Evolutionary conservation across 2,888 invertebrate genomes (phyloP), one percentile per base, ranked within the genome.

Genomic region (Drosophila melanosoma): DNA sequence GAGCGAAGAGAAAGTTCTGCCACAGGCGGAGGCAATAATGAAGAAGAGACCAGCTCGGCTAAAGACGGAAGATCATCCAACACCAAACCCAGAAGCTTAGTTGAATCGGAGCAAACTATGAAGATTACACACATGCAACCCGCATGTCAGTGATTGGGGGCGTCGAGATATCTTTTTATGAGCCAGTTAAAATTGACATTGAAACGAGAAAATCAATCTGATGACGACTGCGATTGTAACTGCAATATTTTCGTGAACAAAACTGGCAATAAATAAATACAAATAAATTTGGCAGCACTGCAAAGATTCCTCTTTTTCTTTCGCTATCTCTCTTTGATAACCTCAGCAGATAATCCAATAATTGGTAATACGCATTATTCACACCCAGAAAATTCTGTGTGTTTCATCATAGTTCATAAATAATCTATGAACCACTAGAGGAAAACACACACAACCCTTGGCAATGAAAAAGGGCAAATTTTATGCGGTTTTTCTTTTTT

Each of bases 351-450:
- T 76, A 79, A 81, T 79, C 77, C 78, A 78, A 78, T 78, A 81
- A 78, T 81, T 65, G 67, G 59, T 62, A 76, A 81, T 81, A 59
- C 81, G 81, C 68, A 76, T 81, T 81, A 79, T 79, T 79, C 81
- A 79, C 81, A 62, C 77, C 71, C 67, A 52, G 59, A 20, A 10
- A 10, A 26, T 38, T 54, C 42, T 15, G 32, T 36, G 26, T 20
- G 48, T 65, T 64, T 26, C 48, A 36, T 40, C 57, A 45, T 49
- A 74, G 62, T 76, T 76, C 77, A 78, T 78, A 71, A 78, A 81
- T 78, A 78, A 76, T 76, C 66, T 76, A 81, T 81, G 66, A 61
- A 57, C 11, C 40, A 36, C 32, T 38, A 12, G 3, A 15, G 17
- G 4, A 12, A 35, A 12, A n/a, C 53, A 48, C 36, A 23, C 64